Evolutionary conservation across 92 coral and sea anemone genomes (phyloP).

Genomic region (Pocillopora meandrina): DNA sequence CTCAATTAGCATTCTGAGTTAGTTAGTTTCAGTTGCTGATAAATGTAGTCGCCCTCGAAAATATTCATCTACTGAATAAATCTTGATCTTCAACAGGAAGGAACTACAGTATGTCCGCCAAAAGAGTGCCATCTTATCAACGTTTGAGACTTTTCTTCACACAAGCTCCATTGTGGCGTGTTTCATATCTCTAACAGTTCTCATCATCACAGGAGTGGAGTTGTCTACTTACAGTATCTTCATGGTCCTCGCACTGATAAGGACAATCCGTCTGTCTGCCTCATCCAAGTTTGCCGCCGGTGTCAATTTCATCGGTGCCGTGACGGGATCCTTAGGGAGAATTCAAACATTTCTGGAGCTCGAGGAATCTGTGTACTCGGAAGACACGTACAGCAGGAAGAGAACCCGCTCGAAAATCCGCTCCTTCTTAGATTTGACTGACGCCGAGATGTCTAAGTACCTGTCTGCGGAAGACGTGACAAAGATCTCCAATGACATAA

Average conservation of each 20-base stretch:
- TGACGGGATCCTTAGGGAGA: constrained; percentile 57
- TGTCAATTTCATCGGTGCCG: constrained; percentile 70
- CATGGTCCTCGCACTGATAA: constrained; percentile 74
- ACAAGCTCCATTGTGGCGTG: constrained; percentile 80
- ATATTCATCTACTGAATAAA: not conserved
- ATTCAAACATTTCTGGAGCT: constrained; percentile 76
- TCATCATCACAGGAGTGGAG: constrained; percentile 69
- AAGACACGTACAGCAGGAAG: constrained; percentile 47
- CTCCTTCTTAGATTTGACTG: constrained; percentile 77
- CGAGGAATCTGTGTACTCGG: constrained; percentile 63
- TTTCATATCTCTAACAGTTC: constrained; percentile 83
- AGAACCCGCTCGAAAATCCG: constrained; percentile 66
- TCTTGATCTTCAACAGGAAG: constrained; percentile 50
- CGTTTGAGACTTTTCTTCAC: constrained; percentile 82
- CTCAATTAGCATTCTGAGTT: too few species aligned
- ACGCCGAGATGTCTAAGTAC: constrained; percentile 68
- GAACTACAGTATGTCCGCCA: constrained; percentile 71
- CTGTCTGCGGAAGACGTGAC: constrained; percentile 71
- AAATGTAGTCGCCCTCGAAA: not conserved
- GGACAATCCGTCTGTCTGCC: constrained; percentile 78
- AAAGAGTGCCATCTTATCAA: constrained; percentile 80
- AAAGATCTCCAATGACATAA: constrained; percentile 62
- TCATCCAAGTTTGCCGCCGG: constrained; percentile 82
- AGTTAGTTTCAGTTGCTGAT: not conserved
- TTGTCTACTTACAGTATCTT: constrained; percentile 73